Base-by-base conservation (phyloP, 2,113 vertebrate species). In the Oxyura jamaicensis region DNA sequence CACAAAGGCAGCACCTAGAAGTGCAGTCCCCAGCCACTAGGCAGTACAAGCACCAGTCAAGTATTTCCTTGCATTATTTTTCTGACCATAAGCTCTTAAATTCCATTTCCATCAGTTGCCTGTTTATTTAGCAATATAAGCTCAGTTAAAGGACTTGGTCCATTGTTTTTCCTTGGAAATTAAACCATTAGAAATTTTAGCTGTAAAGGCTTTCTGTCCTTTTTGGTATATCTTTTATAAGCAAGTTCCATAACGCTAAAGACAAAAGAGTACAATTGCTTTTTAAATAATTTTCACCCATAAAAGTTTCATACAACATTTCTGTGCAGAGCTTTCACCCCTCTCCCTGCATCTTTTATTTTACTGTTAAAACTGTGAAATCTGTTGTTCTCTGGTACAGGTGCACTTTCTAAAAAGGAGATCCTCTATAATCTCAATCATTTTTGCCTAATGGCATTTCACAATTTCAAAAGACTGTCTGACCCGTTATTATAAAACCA, bases 1-100 rank as follows among this genome's bases (percentile, higher is more conserved):
- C 4, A 5, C 31, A 22, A 1, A 50, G 25, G 16, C 66, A 74
- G 23, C 50, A 94, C 8, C 2, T 22, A 63, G 13, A 63, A 62
- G 22, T 12, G 16, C 12, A 0, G 0, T 42, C 29, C 6, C 29
- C 46, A 66, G n/a, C 6, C 44, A 36, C 1, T 0, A 65, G 33
- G 19, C n/a, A 78, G 31, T 29, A 72, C 28, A 81, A 84, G 48
- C 23, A 77, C 19, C 19, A 76, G 23, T 26, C 59, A 71, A 20
- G 23, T 46, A 46, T 56, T 71, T 93, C 16, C 50, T 79, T 66
- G 7, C 3, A 29, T 8, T 71, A 21, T 74, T 89, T 69, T 89
- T 62, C 44, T 22, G 48, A 78, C 55, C 9, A 2, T 39, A 3
- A 44, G 23, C 18, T 86, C 44, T 71, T 33, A 56, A 79, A 75